These are phyloP conservation scores for Nyleta sp. DNA, from an alignment of 2,888 invertebrate species.

Conservation along the genomic window DNA sequence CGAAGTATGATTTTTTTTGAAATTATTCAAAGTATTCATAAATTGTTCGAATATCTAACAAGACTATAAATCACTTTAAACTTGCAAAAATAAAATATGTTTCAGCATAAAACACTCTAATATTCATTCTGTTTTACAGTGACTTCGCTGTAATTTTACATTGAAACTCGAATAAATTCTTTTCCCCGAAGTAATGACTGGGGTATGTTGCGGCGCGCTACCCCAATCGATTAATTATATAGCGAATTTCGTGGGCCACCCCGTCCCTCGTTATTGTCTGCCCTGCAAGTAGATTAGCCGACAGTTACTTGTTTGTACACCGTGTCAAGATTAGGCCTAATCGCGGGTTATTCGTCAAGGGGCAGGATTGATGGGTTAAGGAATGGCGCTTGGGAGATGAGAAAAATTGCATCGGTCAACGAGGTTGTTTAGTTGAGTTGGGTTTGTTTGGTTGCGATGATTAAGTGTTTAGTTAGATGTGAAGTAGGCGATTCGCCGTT, in stretches of 20 bases:
- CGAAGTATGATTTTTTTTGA: too few species aligned
- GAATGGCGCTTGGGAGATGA: conserved; percentile 40
- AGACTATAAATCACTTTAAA: too few species aligned
- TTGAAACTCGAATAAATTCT: too few species aligned
- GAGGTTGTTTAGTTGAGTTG: conserved; percentile 37
- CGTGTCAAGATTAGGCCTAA: conserved; percentile 58
- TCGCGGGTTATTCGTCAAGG: conserved; percentile 57
- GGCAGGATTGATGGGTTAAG: conserved; percentile 43
- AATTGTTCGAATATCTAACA: too few species aligned
- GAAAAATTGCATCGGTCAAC: conserved; percentile 58
- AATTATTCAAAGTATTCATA: too few species aligned
- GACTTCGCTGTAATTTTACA: too few species aligned
- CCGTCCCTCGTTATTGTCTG: conserved; percentile 15
- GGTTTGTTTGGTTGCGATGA: conserved; percentile 49
- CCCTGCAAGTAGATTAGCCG: conserved; percentile 42
- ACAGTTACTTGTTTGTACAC: conserved; percentile 56
- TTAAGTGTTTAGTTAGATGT: conserved; percentile 46
- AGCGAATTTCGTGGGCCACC: conserved; percentile 73
- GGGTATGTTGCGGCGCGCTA: conserved; percentile 71
- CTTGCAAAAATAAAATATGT: too few species aligned
- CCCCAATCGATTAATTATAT: conserved; percentile 81
- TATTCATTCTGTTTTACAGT: too few species aligned
- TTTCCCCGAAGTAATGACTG: too few species aligned
- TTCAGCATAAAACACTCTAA: too few species aligned
- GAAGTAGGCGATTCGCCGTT: not conserved